Conservation (phyloP, 1,140 invertebrate species). For the Danaus plexippus region DNA sequence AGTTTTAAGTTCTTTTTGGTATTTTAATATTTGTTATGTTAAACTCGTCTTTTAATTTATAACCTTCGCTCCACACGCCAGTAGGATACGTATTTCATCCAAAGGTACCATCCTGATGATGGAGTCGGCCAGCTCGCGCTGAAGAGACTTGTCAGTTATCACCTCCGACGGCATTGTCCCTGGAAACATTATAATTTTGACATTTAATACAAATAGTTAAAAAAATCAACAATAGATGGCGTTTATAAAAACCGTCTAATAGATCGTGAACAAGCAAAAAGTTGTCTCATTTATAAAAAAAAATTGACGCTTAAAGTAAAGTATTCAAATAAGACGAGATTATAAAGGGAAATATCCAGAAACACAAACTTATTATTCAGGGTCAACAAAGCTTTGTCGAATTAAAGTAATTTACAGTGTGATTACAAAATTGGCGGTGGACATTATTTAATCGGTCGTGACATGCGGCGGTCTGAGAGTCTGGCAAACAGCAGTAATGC, state of each 20-base stretch:
- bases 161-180: conserved; percentile 79
- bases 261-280: not conserved
- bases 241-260: not conserved
- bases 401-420: too few relatives aligned
- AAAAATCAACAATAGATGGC: not conserved
- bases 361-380: too few relatives aligned
- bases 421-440: too few relatives aligned
- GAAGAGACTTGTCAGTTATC: conserved; percentile 80
- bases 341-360: too few relatives aligned
- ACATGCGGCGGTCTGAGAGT: too few relatives aligned
- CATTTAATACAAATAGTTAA: not conserved
- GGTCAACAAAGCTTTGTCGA: too few relatives aligned
- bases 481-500: too few relatives aligned
- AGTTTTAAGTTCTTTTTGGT: too few relatives aligned
- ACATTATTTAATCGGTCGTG: too few relatives aligned
- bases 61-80: conserved; percentile 89
- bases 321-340: too few relatives aligned
- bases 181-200: conserved; percentile 13
- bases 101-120: conserved; percentile 89
- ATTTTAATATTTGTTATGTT: too few relatives aligned
- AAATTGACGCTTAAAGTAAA: too few relatives aligned
- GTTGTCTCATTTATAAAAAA: not conserved
- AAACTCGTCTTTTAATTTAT: conserved; percentile 18
- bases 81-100: conserved; percentile 87
- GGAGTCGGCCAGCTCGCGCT: conserved; percentile 90